A percentile compares a stretch with the other conserved stretches of the same genome.
These are phyloP conservation scores for Ichneumon xanthorius DNA, from an alignment of 2,888 invertebrate species.

Conservation along the genomic window DNA sequence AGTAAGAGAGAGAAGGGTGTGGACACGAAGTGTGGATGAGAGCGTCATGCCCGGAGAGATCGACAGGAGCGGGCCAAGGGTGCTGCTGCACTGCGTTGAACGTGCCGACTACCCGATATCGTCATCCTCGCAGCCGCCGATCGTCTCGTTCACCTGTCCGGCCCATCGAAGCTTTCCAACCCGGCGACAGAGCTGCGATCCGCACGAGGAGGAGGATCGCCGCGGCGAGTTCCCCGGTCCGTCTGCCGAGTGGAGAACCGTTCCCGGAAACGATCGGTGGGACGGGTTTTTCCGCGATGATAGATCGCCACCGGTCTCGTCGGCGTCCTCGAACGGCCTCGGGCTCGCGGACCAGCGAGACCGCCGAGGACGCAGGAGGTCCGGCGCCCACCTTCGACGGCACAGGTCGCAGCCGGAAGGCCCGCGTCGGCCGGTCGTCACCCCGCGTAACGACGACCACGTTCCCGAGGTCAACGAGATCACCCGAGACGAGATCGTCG, in stretches of 20 bases:
- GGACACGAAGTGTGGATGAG: slow-evolving; percentile 77
- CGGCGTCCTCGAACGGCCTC: slow-evolving; percentile 23
- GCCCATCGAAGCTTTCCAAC: slow-evolving; percentile 2
- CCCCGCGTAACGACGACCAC: not conserved
- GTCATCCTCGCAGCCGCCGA: slow-evolving; percentile 32
- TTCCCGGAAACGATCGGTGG: slow-evolving; percentile 64
- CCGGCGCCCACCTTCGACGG: slow-evolving; percentile 9
- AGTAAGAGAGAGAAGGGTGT: slow-evolving; percentile 62
- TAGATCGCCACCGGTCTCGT: slow-evolving; percentile 32
- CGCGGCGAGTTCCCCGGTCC: slow-evolving; percentile 3
- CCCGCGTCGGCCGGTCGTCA: not conserved
- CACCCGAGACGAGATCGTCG: slow-evolving; percentile 19
- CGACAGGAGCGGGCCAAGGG: slow-evolving; percentile 82
- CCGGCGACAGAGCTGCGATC: slow-evolving; percentile 26
- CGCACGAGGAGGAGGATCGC: not conserved
- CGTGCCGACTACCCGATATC: slow-evolving; percentile 77
- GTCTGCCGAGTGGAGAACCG: slow-evolving; percentile 31
- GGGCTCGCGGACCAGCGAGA: slow-evolving; percentile 2
- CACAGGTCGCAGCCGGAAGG: slow-evolving; percentile 31
- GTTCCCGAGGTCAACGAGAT: slow-evolving; percentile 34
- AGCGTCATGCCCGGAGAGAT: slow-evolving; percentile 83
- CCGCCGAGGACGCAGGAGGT: slow-evolving; percentile 12
- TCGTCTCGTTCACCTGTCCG: slow-evolving; percentile 1
- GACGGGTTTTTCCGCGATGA: slow-evolving; percentile 58
- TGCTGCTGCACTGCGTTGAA: slow-evolving; percentile 82